Percentiles rank a stretch among this genome's conserved stretches.
phyloP scores from a whole-genome alignment of 2,113 vertebrate species.

The Seriola rivoliana region DNA sequence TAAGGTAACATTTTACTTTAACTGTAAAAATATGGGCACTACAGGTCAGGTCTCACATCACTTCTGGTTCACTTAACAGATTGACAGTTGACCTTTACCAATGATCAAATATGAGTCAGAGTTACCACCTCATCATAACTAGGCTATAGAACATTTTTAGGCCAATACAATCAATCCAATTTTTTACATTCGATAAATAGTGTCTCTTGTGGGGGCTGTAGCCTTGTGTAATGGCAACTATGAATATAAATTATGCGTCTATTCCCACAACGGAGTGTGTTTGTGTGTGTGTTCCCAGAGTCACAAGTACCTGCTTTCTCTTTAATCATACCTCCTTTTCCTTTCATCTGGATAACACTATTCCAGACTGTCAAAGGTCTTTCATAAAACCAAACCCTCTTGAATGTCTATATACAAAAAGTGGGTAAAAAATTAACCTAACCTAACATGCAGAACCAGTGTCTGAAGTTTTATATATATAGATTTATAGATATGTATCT shows the following conservation, averaged over 20 bases:
- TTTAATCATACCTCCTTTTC: conserved; percentile 50
- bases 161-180: conserved; percentile 72
- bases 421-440: conserved; percentile 58
- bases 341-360: conserved; percentile 58
- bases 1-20: conserved; percentile 31
- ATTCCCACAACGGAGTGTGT: conserved; percentile 45
- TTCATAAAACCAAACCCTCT: conserved; percentile 25
- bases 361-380: conserved; percentile 49
- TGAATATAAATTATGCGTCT: conserved; percentile 56
- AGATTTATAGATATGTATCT: neutral
- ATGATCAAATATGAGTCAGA: conserved; percentile 72
- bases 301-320: conserved; percentile 52
- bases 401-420: conserved; percentile 45
- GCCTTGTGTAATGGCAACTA: conserved; percentile 48
- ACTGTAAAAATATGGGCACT: conserved; percentile 32
- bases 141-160: conserved; percentile 59
- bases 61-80: conserved; percentile 39
- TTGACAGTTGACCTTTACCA: conserved; percentile 38
- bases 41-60: conserved; percentile 38
- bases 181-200: conserved; percentile 66
- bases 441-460: conserved; percentile 37
- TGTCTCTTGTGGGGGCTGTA: conserved; percentile 49
- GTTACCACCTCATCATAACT: conserved; percentile 51
- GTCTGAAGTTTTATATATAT: conserved; percentile 42
- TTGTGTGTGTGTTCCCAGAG: conserved; percentile 51